These are phyloP conservation scores for Calypte anna DNA, from an alignment of 2,113 vertebrate species.

Conservation along the genomic window DNA sequence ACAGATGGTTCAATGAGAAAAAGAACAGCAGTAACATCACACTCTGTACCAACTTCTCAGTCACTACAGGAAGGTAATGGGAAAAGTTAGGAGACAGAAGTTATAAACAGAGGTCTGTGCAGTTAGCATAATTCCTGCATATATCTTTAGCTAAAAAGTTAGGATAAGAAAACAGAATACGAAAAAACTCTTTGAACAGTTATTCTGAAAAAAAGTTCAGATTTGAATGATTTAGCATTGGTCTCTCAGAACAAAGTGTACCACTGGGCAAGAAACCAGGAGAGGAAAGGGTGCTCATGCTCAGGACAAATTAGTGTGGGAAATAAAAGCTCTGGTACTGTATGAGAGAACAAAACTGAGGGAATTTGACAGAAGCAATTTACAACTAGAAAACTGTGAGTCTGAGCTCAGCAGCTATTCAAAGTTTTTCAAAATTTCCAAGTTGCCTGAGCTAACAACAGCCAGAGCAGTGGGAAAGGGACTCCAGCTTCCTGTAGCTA, in stretches of 20 bases:
- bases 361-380: neutral
- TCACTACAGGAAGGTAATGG: neutral
- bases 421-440: neutral
- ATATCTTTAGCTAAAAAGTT: neutral
- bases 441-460: neutral
- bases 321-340: neutral
- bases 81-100: neutral
- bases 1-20: neutral
- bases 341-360: neutral
- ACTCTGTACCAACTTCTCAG: neutral
- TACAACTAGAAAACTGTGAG: neutral
- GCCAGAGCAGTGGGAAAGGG: neutral
- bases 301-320: neutral
- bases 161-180: neutral
- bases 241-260: neutral
- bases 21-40: neutral
- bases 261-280: neutral
- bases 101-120: neutral
- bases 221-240: neutral
- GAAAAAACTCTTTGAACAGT: neutral
- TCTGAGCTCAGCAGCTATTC: neutral
- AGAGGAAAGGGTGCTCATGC: neutral
- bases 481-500: neutral
- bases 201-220: neutral
- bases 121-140: neutral